These are phyloP conservation scores for Plagodis dolabraria DNA, from an alignment of 2,888 invertebrate genomes.

Conservation along the genomic window DNA sequence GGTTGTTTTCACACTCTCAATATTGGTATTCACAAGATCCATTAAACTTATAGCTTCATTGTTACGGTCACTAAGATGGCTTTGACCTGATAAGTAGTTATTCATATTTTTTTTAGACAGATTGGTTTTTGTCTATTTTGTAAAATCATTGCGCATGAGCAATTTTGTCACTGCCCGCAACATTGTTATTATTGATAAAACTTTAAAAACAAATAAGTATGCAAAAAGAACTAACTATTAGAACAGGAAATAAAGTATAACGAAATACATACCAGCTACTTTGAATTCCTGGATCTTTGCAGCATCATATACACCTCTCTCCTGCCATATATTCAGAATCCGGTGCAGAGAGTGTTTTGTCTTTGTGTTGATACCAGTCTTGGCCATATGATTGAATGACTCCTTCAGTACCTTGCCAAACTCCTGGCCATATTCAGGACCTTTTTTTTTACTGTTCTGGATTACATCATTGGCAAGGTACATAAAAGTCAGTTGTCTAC, in stretches of 20 bases:
- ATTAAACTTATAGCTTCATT: no score
- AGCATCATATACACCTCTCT: slow-evolving; percentile 94
- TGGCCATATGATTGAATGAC: slow-evolving; percentile 93
- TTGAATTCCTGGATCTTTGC: slow-evolving; percentile 92
- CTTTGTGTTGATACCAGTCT: slow-evolving; percentile 90
- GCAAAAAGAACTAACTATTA: no score
- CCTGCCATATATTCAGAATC: slow-evolving; percentile 96
- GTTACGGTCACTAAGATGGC: no score
- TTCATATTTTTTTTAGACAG: no score
- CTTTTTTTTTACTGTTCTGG: slow-evolving; percentile 99
- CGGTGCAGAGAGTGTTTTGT: slow-evolving; percentile 92
- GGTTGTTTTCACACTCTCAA: no score
- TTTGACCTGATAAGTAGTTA: no score
- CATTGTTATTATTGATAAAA: no score
- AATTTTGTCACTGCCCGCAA: no score
- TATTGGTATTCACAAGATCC: no score
- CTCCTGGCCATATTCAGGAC: slow-evolving; percentile 96
- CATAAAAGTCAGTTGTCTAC: slow-evolving; percentile 96
- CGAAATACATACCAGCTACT: slow-evolving; percentile 74
- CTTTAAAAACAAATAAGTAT: no score
- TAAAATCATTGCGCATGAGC: no score
- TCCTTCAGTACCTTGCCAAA: slow-evolving; percentile 92
- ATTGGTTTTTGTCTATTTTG: no score
- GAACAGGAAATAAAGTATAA: background rate
- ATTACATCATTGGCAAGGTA: slow-evolving; percentile 99